Percentiles rank a stretch among this genome's conserved stretches.
These are phyloP conservation scores for Pristionchus exspectatus DNA, from an alignment of 2,888 invertebrate genomes.

Conservation along the genomic window DNA sequence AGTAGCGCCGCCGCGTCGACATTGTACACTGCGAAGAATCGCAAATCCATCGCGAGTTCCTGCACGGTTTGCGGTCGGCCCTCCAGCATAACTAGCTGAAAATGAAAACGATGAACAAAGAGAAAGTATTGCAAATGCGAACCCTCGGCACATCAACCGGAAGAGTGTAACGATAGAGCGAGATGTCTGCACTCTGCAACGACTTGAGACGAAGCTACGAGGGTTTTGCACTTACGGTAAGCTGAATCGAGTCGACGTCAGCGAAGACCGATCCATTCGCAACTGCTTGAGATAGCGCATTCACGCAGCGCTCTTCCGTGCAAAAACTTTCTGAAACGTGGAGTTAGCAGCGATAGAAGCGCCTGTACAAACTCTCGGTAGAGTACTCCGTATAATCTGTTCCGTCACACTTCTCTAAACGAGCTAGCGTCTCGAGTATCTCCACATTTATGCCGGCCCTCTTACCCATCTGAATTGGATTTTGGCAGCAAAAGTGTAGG, in stretches of 20 bases:
- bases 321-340: background rate
- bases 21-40: conserved; percentile 10
- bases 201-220: too few relatives aligned
- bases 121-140: background rate
- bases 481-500: background rate
- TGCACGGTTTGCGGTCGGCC: background rate
- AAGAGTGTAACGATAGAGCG: background rate
- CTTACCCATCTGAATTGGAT: background rate
- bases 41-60: background rate
- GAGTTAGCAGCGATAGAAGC: background rate
- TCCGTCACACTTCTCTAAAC: background rate
- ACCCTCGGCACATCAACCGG: conserved; percentile 10
- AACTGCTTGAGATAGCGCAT: background rate
- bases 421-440: background rate
- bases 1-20: background rate
- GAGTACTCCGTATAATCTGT: background rate
- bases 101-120: too few relatives aligned
- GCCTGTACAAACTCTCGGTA: background rate
- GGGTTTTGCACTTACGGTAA: background rate
- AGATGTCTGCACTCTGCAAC: background rate
- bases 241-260: background rate
- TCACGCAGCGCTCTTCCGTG: background rate
- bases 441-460: background rate
- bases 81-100: background rate
- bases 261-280: background rate